Evolutionary conservation across 2,113 vertebrate species (phyloP).

Genomic region (Tachycineta bicolor): DNA sequence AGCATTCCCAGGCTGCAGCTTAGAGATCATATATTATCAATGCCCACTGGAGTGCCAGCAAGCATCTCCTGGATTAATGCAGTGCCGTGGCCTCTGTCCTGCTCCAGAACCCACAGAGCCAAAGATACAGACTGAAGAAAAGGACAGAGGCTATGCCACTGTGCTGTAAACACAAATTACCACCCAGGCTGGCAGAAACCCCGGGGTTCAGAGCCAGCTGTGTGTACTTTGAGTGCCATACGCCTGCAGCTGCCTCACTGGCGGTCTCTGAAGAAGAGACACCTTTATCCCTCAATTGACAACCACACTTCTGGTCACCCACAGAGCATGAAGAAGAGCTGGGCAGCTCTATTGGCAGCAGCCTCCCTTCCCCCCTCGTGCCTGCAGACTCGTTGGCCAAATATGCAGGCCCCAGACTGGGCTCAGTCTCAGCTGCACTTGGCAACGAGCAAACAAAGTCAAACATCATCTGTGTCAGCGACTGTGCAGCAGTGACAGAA

Average conservation of each 20-base stretch:
- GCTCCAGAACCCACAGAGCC: neutral
- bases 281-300: neutral
- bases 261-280: neutral
- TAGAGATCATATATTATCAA: neutral
- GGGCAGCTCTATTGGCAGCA: neutral
- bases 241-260: neutral
- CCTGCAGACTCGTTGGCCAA: neutral
- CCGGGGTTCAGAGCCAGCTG: neutral
- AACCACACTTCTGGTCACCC: neutral
- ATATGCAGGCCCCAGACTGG: neutral
- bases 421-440: conserved; percentile 23
- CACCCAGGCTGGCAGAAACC: neutral
- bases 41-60: neutral
- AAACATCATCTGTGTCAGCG: conserved; percentile 57
- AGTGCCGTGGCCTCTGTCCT: neutral
- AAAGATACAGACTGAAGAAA: neutral
- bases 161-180: neutral
- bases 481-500: conserved; percentile 38
- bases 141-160: neutral
- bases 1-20: neutral
- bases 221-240: neutral
- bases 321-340: neutral
- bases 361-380: neutral
- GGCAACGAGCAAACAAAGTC: conserved; percentile 50
- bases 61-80: neutral